These are phyloP conservation scores for Dromiciops gliroides DNA, from an alignment of 2,113 vertebrate genomes.

Conservation along the genomic window DNA sequence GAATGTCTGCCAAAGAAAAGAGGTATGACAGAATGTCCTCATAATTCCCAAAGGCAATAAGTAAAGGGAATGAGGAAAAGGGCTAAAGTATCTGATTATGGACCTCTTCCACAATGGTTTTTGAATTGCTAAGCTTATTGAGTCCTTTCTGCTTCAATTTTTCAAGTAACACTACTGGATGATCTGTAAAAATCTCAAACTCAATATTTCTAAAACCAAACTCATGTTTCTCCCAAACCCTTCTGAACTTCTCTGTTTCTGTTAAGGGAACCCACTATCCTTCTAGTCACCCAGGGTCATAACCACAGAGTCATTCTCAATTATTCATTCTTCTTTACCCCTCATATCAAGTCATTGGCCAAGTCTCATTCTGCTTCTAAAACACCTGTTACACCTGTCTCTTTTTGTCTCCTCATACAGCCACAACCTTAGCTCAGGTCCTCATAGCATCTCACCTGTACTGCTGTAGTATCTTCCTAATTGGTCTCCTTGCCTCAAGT, in stretches of 20 bases:
- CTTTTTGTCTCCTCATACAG: background rate
- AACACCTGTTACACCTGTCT: background rate
- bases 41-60: background rate
- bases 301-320: background rate
- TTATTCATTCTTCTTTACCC: background rate
- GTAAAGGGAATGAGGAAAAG: background rate
- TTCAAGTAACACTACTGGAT: background rate
- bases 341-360: background rate
- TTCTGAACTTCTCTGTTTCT: background rate
- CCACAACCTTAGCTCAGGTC: background rate
- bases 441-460: background rate
- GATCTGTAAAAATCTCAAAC: background rate
- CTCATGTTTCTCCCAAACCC: background rate
- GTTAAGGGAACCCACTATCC: background rate
- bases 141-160: background rate
- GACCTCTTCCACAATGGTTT: background rate
- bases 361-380: background rate
- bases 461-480: background rate
- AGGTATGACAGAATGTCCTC: background rate
- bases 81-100: background rate
- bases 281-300: background rate
- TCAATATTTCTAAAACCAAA: background rate
- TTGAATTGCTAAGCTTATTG: background rate
- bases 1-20: constrained; percentile 28
- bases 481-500: background rate